Percentiles rank a stretch among this genome's conserved stretches.
Conservation (phyloP, 2,888 invertebrate genomes). For the Agrotis clavis region DNA sequence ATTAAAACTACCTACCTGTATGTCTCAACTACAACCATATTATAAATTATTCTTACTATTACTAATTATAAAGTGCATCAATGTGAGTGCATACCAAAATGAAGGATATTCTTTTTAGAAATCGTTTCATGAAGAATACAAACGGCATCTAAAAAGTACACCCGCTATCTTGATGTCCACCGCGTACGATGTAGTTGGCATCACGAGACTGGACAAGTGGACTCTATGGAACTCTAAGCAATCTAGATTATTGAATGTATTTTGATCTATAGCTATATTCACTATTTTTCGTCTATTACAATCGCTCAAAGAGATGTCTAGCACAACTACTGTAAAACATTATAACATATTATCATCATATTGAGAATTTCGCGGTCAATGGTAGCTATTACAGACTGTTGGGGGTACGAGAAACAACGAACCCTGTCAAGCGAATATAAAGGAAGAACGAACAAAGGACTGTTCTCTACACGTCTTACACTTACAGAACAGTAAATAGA, state of each 20-base stretch:
- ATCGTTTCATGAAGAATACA: conserved; percentile 3
- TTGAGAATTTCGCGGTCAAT: conserved; percentile 47
- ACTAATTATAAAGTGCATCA: conserved; percentile 74
- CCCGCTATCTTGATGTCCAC: conserved; percentile 39
- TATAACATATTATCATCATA: conserved; percentile 53
- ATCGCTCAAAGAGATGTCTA: conserved; percentile 49
- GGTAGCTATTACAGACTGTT: conserved; percentile 27
- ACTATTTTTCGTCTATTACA: conserved; percentile 45
- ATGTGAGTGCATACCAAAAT: conserved; percentile 55
- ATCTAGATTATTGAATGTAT: conserved; percentile 54
- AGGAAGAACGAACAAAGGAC: conserved; percentile 9
- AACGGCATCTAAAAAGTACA: conserved; percentile 32
- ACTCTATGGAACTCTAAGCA: conserved; percentile 49
- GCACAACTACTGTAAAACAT: conserved; percentile 55
- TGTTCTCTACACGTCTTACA: conserved; percentile 20
- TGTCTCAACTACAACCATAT: conserved; percentile 75
- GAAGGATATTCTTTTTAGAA: conserved; percentile 37
- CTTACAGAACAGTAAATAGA: conserved; percentile 19
- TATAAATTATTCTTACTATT: conserved; percentile 74
- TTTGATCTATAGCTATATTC: conserved; percentile 56
- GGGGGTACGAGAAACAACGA: conserved; percentile 48
- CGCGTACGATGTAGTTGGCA: conserved; percentile 72
- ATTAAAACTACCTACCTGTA: conserved; percentile 75
- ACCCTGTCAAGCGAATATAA: conserved; percentile 43
- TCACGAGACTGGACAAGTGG: conserved; percentile 68